These are phyloP conservation scores for Liodrosophila aerea DNA, from an alignment of 2,888 invertebrate species.

Conservation along the genomic window DNA sequence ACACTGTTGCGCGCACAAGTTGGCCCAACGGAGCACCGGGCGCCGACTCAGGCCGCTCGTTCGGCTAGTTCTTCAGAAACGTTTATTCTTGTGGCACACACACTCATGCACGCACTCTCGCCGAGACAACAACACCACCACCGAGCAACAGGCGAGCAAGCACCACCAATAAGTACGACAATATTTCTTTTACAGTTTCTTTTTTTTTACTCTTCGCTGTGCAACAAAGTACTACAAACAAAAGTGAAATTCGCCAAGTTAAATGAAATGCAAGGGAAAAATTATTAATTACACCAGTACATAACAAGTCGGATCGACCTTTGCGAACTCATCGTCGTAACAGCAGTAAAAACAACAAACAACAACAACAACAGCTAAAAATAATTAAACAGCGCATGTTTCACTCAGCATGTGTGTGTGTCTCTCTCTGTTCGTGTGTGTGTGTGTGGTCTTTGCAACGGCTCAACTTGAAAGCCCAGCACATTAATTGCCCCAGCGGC, in stretches of 20 bases:
- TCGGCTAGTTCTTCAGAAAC: conserved; percentile 68
- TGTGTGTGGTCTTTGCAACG: conserved; percentile 41
- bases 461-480: conserved; percentile 47
- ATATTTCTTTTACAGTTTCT: conserved; percentile 1
- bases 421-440: conserved; percentile 19
- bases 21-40: conserved; percentile 37
- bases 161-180: conserved; percentile 6
- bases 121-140: background rate
- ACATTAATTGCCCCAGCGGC: conserved; percentile 53
- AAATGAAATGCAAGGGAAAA: conserved; percentile 5
- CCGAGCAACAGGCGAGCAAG: conserved; percentile 15
- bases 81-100: conserved; percentile 40
- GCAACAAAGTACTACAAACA: conserved; percentile 5
- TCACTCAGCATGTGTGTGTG: conserved; percentile 9
- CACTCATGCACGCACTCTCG: background rate
- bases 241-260: conserved; percentile 8
- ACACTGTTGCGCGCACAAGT: too few relatives aligned
- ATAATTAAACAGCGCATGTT: conserved; percentile 73
- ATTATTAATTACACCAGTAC: conserved; percentile 16
- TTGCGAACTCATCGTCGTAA: conserved; percentile 72
- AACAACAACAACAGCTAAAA: conserved; percentile 57
- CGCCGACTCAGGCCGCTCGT: conserved; percentile 36
- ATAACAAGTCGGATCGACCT: conserved; percentile 55
- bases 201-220: conserved; percentile 8
- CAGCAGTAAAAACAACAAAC: conserved; percentile 12